phyloP scores from a whole-genome alignment of 2,888 invertebrate genomes.

The Eilema sororculum region DNA sequence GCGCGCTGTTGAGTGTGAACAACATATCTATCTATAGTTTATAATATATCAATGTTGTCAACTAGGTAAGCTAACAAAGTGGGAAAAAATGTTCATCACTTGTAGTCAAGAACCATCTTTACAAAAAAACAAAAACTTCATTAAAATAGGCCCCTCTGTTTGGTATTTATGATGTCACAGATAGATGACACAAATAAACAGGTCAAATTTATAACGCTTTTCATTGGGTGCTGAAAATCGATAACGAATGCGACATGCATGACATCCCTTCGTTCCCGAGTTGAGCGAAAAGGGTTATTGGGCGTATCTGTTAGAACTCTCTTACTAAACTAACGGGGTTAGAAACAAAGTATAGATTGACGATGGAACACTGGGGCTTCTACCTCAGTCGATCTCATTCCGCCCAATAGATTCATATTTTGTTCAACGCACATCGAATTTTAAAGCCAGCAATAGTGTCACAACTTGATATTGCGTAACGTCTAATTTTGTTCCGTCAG shows the following conservation, averaged over 20 bases:
- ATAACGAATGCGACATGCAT: not conserved
- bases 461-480: constrained; percentile 54
- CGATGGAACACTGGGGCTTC: not conserved
- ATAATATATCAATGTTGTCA: too few species aligned
- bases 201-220: not conserved
- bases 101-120: not conserved
- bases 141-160: not conserved
- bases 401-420: constrained; percentile 18
- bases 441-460: constrained; percentile 64
- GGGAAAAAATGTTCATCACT: not conserved
- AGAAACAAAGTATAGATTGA: not conserved
- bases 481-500: constrained; percentile 63
- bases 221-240: not conserved
- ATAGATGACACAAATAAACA: too few species aligned
- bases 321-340: not conserved
- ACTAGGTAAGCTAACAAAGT: too few species aligned
- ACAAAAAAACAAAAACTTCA: not conserved
- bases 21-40: too few species aligned
- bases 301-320: not conserved
- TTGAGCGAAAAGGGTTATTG: not conserved
- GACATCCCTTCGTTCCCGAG: not conserved
- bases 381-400: not conserved
- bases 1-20: too few species aligned
- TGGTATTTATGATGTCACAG: not conserved
- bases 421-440: constrained; percentile 59